Conservation (phyloP, 2,797 vertebrate species). For the Rhincodon typus region DNA sequence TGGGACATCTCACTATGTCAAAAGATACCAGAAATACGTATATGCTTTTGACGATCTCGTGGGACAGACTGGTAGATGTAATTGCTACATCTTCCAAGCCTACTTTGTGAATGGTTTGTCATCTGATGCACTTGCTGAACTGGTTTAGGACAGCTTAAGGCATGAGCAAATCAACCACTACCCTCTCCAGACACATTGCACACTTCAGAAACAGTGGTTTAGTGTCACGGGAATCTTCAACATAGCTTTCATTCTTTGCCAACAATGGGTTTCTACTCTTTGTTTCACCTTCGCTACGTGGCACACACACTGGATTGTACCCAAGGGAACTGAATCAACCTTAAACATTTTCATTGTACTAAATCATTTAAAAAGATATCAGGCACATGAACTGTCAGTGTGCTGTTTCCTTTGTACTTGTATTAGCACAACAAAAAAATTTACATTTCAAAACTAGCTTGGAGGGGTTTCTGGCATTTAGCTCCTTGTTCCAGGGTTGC, state of each 20-base stretch:
- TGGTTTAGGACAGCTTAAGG: neutral
- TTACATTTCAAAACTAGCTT: constrained; percentile 5
- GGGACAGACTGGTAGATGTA: neutral
- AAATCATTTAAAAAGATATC: constrained; percentile 24
- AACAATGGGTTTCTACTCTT: neutral
- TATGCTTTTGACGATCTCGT: neutral
- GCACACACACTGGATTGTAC: too few relatives aligned
- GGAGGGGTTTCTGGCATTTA: neutral
- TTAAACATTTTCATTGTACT: neutral
- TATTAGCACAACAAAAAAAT: neutral
- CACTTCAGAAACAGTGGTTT: neutral
- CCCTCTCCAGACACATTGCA: neutral
- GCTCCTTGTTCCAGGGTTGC: neutral
- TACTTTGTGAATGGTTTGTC: neutral
- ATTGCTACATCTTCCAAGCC: neutral
- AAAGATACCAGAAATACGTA: neutral
- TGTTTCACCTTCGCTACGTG: neutral
- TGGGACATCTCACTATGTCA: neutral
- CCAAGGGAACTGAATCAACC: neutral
- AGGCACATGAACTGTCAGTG: neutral
- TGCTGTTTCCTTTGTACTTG: neutral
- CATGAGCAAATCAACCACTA: neutral
- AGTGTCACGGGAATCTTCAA: neutral
- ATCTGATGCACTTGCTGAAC: too few relatives aligned
- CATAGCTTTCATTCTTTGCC: neutral